Conservation (phyloP, 2,113 vertebrate species). For the Nothocercus julius region DNA sequence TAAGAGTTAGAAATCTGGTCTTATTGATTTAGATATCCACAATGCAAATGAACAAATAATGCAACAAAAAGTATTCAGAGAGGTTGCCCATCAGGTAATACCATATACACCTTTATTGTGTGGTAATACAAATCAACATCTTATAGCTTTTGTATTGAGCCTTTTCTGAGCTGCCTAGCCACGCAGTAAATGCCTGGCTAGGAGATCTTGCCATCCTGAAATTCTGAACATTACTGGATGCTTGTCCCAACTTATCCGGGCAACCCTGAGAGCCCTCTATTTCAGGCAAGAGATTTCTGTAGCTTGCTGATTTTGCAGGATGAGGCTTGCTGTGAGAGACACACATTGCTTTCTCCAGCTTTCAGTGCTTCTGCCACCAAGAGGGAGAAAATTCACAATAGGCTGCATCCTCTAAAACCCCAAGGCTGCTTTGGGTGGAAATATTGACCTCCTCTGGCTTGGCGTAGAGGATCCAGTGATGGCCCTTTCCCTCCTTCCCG, state of each 20-base stretch:
- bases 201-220: background rate
- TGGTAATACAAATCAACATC: background rate
- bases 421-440: background rate
- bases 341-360: background rate
- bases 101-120: background rate
- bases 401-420: background rate
- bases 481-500: background rate
- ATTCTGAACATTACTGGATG: background rate
- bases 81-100: background rate
- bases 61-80: background rate
- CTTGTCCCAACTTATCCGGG: background rate
- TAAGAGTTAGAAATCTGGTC: background rate
- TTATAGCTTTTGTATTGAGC: background rate
- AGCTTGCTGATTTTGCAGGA: background rate
- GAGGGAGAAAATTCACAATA: background rate
- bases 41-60: conserved; percentile 7
- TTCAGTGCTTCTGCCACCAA: background rate
- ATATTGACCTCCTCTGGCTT: background rate
- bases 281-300: background rate
- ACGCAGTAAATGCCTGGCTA: background rate
- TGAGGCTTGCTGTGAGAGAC: background rate
- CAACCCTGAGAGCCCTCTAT: background rate
- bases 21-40: background rate
- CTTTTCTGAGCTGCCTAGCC: background rate
- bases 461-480: background rate